Conservation (phyloP, 2,113 vertebrate species). For the Scalopus aquaticus region DNA sequence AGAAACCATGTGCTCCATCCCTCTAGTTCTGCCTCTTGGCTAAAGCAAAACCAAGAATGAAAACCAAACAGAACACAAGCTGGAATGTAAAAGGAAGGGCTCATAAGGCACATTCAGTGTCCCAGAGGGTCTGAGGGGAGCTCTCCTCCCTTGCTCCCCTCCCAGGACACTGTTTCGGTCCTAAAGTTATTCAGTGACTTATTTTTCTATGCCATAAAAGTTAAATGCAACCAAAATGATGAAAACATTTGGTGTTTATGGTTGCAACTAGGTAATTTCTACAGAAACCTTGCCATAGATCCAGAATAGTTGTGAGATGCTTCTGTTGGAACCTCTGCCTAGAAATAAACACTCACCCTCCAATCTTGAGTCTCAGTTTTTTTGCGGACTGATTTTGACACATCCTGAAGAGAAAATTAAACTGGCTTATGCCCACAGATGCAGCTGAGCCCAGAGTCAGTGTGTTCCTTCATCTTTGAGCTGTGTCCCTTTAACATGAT, state of each 20-base stretch:
- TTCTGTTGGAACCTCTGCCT: background rate
- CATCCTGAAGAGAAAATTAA: background rate
- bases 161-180: background rate
- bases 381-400: background rate
- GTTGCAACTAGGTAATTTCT: background rate
- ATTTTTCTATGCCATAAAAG: background rate
- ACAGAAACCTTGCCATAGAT: background rate
- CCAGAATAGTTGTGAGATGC: background rate
- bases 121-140: too few species aligned
- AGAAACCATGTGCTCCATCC: background rate
- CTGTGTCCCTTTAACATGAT: background rate
- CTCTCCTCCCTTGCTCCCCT: background rate
- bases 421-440: fast-evolving
- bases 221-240: background rate
- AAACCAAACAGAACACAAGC: background rate
- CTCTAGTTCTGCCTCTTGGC: background rate
- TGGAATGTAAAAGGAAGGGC: background rate
- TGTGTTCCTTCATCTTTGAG: background rate
- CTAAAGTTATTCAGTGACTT: background rate
- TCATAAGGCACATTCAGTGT: fast-evolving
- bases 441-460: background rate
- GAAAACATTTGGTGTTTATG: background rate
- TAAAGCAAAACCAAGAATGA: background rate
- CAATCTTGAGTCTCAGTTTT: background rate
- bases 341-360: background rate